Evolutionary conservation across 2,113 vertebrate genomes (phyloP), one percentile per base, ranked within the genome.

Genomic region (Numida meleagris): DNA sequence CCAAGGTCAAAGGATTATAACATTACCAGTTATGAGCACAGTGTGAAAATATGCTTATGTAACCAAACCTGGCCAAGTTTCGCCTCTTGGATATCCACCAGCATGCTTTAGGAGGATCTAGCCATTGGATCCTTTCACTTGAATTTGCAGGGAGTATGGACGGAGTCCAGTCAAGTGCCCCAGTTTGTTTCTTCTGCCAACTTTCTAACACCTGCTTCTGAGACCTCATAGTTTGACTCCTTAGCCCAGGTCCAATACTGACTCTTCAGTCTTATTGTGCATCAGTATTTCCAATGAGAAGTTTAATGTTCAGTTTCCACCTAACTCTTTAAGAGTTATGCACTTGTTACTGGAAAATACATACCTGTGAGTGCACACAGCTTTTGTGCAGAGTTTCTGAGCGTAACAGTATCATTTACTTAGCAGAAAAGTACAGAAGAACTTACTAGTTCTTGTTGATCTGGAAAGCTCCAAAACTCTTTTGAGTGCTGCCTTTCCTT

Each of bases 41-140:
- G 79, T 75, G 82, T 73, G 79, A 92, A 94, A 93, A 78, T 59
- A 93, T 46, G 57, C 18, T 65, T 36, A 40, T 0, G 4, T 72
- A 92, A 94, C 34, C 83, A 48, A 75, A 82, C 55, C 76, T 86
- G 88, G 51, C 79, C 73, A 88, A 86, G 65, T 38, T 95, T 82
- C 94, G 40, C 91, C 53, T 87, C 85, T 86, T 94, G 82, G 90
- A 84, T 83, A 29, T 40, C 71, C 67, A 93, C 38, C 82, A 96
- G 50, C 42, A 31, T 86, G 50, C 65, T 90, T 33, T 21, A 57
- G 1, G 3, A 80, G 23, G 61, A 92, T 83, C 29, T 83, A 78
- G 67, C 38, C 45, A 59, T 4, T 67, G 68, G 38, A 86, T 83
- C 38, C 38, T n/a, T 88, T 46, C 46, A 66, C 34, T 67, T 83